phyloP scores from a whole-genome alignment of 2,113 vertebrate genomes.

The Myiagra hebetior region DNA sequence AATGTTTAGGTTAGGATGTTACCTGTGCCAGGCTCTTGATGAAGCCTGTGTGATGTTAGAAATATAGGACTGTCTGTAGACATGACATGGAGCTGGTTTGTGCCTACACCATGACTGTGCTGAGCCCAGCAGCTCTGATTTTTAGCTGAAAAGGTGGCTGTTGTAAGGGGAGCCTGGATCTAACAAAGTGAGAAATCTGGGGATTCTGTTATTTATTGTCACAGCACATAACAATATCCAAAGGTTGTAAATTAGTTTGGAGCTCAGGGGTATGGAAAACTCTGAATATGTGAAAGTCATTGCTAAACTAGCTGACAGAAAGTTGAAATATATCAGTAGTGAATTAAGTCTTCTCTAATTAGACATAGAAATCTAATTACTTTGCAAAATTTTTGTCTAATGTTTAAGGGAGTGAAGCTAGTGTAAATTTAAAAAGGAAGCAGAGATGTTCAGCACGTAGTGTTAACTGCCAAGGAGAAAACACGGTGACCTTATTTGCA shows the following conservation, averaged over 20 bases:
- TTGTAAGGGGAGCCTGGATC: background rate
- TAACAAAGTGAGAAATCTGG: background rate
- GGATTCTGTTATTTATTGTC: background rate
- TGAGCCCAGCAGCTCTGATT: background rate
- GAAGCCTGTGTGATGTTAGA: background rate
- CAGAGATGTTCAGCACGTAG: background rate
- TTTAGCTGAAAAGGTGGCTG: background rate
- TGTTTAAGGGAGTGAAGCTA: constrained; percentile 27
- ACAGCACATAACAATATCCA: background rate
- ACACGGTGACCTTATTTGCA: constrained; percentile 60
- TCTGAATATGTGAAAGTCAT: background rate
- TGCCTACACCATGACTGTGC: background rate
- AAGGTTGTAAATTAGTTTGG: constrained; percentile 14
- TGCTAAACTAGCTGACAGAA: background rate
- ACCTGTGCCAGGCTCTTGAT: background rate
- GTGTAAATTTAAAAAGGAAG: constrained; percentile 36
- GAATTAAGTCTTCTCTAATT: constrained; percentile 35
- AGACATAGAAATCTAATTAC: constrained; percentile 51
- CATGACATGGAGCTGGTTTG: background rate
- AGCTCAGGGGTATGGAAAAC: background rate
- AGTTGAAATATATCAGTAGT: constrained; percentile 9
- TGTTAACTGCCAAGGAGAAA: constrained; percentile 59
- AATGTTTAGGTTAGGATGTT: background rate
- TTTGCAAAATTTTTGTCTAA: constrained; percentile 5
- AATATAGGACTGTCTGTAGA: background rate